Conservation (phyloP, 2,888 invertebrate species). For the Diabrotica balteata region DNA sequence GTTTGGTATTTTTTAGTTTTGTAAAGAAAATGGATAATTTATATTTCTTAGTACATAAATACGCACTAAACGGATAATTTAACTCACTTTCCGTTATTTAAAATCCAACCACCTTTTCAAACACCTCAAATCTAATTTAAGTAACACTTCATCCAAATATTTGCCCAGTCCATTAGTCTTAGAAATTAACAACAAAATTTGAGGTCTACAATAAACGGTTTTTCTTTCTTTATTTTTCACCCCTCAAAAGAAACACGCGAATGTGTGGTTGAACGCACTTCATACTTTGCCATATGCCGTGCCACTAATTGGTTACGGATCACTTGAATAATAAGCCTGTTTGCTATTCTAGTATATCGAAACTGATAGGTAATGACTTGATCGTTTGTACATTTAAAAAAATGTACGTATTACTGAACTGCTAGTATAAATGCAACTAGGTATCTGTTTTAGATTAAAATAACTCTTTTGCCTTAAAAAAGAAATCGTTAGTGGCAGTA, state of each 20-base stretch:
- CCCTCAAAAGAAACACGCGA: constrained; percentile 45
- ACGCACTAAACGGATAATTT: too few relatives aligned
- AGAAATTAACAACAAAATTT: constrained; percentile 8
- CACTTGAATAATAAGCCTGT: constrained; percentile 21
- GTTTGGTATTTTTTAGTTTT: too few relatives aligned
- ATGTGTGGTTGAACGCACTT: constrained; percentile 50
- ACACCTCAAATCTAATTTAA: not conserved
- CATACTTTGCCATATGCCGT: constrained; percentile 49
- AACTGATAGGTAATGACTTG: not conserved
- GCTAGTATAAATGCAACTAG: too few relatives aligned
- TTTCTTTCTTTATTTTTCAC: constrained; percentile 32
- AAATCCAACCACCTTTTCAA: not conserved
- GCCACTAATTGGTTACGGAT: constrained; percentile 50
- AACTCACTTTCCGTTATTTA: too few relatives aligned
- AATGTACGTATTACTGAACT: too few relatives aligned
- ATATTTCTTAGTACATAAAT: too few relatives aligned
- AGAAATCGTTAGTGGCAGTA: too few relatives aligned
- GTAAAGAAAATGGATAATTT: too few relatives aligned
- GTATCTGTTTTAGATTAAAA: too few relatives aligned
- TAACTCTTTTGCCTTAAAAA: too few relatives aligned
- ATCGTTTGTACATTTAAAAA: not conserved
- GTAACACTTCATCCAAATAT: too few relatives aligned
- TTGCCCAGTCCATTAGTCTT: constrained; percentile 1
- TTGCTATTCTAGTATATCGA: constrained; percentile 15
- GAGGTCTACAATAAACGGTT: constrained; percentile 49